phyloP scores from a whole-genome alignment of 1,140 invertebrate genomes.

The Gonioctena quinquepunctata region DNA sequence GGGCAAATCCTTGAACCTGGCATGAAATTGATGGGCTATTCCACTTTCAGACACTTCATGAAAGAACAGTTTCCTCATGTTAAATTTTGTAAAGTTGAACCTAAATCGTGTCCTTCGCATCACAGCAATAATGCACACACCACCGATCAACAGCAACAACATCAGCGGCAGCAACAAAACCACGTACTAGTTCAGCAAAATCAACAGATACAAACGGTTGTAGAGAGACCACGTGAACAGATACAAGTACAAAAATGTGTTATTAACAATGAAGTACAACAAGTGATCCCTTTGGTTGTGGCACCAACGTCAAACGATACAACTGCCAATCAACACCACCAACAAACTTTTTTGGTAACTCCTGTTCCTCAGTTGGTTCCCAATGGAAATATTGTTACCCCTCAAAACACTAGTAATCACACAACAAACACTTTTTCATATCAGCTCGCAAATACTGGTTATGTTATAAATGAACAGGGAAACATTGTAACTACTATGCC shows the following conservation, averaged over 20 bases:
- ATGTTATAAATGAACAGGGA: conserved; percentile 56
- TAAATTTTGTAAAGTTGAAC: conserved; percentile 71
- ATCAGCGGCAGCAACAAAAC: conserved; percentile 56
- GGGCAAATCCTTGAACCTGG: conserved; percentile 68
- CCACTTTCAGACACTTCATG: conserved; percentile 78
- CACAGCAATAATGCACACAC: conserved; percentile 57
- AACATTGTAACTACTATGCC: conserved; percentile 54
- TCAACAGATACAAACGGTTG: conserved; percentile 57
- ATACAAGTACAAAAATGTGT: conserved; percentile 61
- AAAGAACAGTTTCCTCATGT: conserved; percentile 80
- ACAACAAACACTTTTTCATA: conserved; percentile 51
- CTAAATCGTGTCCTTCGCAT: conserved; percentile 58
- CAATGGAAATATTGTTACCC: conserved; percentile 46
- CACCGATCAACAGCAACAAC: conserved; percentile 53
- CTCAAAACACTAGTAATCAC: conserved; percentile 46
- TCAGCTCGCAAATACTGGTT: conserved; percentile 52
- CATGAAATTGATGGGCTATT: conserved; percentile 77
- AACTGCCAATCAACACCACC: conserved; percentile 48
- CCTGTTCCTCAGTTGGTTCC: conserved; percentile 63
- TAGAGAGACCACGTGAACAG: conserved; percentile 57
- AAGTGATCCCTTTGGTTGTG: conserved; percentile 65
- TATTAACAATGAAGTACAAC: conserved; percentile 56
- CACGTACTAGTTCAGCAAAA: conserved; percentile 59
- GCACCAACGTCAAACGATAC: conserved; percentile 54
- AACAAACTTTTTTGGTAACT: conserved; percentile 64